These are phyloP conservation scores for Myiozetetes cayanensis DNA, from an alignment of 2,113 vertebrate species.

Conservation along the genomic window DNA sequence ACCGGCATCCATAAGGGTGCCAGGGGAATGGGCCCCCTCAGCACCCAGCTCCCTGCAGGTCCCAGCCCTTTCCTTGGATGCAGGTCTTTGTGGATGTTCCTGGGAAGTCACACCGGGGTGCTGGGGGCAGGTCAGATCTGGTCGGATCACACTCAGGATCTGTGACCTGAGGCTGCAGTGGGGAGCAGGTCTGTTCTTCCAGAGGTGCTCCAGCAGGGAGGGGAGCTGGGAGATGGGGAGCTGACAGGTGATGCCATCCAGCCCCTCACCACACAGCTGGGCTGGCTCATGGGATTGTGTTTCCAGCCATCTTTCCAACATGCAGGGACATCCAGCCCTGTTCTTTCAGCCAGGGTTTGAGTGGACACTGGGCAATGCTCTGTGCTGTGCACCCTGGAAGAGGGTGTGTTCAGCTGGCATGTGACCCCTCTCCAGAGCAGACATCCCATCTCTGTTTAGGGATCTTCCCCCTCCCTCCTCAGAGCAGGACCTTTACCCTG, in stretches of 20 bases:
- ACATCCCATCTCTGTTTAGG: not conserved
- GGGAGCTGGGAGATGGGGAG: not conserved
- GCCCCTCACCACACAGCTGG: accelerated
- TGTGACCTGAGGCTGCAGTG: not conserved
- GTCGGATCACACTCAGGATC: no score
- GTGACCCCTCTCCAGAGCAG: not conserved
- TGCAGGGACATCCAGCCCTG: not conserved
- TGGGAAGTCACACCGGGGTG: not conserved
- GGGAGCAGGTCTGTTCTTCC: not conserved
- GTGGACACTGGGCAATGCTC: accelerated
- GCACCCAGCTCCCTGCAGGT: not conserved
- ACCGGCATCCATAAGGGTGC: not conserved
- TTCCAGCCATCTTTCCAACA: not conserved
- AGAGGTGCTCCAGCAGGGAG: not conserved
- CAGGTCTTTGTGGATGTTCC: not conserved
- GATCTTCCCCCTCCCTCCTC: not conserved
- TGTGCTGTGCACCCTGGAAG: not conserved
- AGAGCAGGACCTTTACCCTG: not conserved
- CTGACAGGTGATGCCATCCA: not conserved
- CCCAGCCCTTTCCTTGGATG: not conserved
- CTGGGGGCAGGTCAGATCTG: not conserved
- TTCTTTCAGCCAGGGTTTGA: not conserved
- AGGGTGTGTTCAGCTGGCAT: not conserved
- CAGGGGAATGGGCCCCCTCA: not conserved
- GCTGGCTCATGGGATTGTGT: not conserved